Base-by-base conservation (phyloP, 2,113 vertebrate species). In the Aramus guarauna region DNA sequence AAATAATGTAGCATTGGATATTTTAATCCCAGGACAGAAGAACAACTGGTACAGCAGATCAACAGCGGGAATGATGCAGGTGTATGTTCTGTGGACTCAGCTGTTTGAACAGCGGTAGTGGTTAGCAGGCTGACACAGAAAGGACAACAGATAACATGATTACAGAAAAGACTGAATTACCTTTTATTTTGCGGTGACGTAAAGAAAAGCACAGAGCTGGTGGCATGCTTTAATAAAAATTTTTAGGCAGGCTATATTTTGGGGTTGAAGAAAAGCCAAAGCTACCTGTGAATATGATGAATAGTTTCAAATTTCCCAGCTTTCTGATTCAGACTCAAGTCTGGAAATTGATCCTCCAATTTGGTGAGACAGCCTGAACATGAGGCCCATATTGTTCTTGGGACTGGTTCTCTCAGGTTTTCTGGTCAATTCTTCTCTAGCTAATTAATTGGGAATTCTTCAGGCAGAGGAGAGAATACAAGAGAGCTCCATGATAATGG, bases 51-150 rank as follows among this genome's bases (percentile, higher is more conserved):
- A 83, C 41, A 80, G 83, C 75, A 86, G 68, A 89, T 71, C 86
- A 87, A 68, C 26, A 59, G n/a, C 5, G 27, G 53, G 48, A 80
- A 53, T 10, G 14, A 48, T 84, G 59, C 94, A 97, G 97, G 93
- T 97, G 94, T 82, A 29, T 43, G 43, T 94, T 94, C 43, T 90
- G 60, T 71, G 24, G 73, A 88, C 67, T 96, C 94, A 97, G 96
- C 94, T 94, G 83, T 94, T 81, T 48, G 20, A 91, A 52, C 18
- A 73, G n/a, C 2, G 1, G 11, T 30, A 60, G 45, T 23, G 20
- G 55, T 81, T 83, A 95, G 32, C 34, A 92, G 55, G n/a, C 12
- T 85, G 73, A 81, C 48, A 85, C 2, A 2, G 64, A 64, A 80
- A 92, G 85, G 80, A 55, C 34, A 83, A 82, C 6, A 69, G 53